Evolutionary conservation across 1,140 invertebrate genomes (phyloP), one percentile per base, ranked within the genome.

Genomic region (Sarcophaga bullata): DNA sequence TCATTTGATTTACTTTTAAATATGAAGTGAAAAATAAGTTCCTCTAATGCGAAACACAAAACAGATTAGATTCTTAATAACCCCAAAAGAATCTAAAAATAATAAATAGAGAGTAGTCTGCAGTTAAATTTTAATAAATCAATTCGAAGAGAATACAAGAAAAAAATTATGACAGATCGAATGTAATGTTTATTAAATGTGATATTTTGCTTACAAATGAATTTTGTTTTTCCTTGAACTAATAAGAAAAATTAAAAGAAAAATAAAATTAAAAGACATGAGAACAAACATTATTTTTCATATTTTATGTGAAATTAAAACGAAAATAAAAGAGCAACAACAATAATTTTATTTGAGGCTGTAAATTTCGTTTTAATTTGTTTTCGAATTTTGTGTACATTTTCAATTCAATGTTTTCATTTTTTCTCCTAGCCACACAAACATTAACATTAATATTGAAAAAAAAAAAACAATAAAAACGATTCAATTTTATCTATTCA

Each of bases 191-290:
- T n/a, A 58, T 58, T 58, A n/a, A 58, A 58, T 58, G 54, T 13
- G 54, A 58, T 58, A 58, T 58, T 58, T 58, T 58, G n/a, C 11
- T 58, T 58, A 58, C 11, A 58, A n/a, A 58, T n/a, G 54, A 58
- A 58, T 15, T 58, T 15, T n/a, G 54, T 58, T 13, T 58, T 58
- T 58, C 54, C 54, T 58, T 58, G 54, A 58, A n/a, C 54, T 58
- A 58, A 58, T 58, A 58, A 58, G 11, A 58, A 58, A 58, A 58
- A 13, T n/a, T n/a, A 58, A 13, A n/a, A 13, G 54, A 13, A 37
- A 37, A 37, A 37, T 37, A 37, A 37, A 37, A 37, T 2, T 37
- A 37, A 37, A 37, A 37, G 4, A 37, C 25, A 37, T 37, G 25
- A 2, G 4, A 37, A 37, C 25, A 4, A 58, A 58, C 54, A 58